A percentile compares a stretch with the other conserved stretches of the same genome.
Conservation (phyloP, 2,113 vertebrate genomes). For the Thomomys bottae region DNA sequence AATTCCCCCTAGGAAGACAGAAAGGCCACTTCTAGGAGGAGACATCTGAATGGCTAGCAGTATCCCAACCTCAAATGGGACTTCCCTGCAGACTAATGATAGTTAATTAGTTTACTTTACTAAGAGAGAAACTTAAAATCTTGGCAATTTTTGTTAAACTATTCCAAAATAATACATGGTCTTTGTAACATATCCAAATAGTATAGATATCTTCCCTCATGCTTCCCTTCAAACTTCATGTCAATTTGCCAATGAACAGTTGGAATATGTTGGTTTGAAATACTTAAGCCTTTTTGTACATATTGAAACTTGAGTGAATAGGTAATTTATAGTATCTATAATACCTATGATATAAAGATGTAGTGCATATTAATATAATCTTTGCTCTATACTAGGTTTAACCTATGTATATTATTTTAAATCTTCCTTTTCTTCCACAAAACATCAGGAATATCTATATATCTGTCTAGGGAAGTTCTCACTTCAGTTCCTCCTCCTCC, state of each 20-base stretch:
- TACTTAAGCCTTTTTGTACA: background rate
- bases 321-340: background rate
- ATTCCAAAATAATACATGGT: background rate
- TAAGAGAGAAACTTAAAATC: background rate
- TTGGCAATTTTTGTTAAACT: constrained; percentile 3
- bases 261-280: constrained; percentile 22
- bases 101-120: background rate
- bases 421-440: background rate
- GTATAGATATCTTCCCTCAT: background rate
- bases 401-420: background rate
- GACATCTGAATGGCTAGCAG: background rate
- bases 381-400: background rate
- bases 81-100: background rate
- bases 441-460: background rate
- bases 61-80: background rate
- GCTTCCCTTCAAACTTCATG: background rate
- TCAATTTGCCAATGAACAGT: background rate
- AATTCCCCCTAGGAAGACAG: background rate
- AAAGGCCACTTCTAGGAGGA: background rate
- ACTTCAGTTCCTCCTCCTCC: background rate
- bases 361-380: background rate
- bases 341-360: background rate
- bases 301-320: background rate
- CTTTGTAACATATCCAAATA: background rate
- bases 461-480: background rate